A percentile compares a stretch with the other conserved stretches of the same genome.
Evolutionary conservation across 2,888 invertebrate genomes (phyloP).

Genomic region (Neoscelio sp.): DNA sequence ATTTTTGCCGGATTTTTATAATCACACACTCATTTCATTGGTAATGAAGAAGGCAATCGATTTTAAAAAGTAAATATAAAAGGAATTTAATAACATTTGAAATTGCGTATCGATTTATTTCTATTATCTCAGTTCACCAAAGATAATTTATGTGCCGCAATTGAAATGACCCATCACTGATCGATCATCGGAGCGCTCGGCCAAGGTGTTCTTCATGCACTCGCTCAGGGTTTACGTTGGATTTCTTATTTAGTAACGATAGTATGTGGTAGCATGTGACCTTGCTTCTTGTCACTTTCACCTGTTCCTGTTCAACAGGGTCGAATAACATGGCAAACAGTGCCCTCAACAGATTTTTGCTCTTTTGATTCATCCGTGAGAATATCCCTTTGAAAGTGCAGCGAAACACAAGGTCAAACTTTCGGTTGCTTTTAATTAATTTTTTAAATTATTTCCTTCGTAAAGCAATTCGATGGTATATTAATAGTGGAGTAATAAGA

Average conservation of each 20-base stretch:
- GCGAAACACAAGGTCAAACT: conserved; percentile 35
- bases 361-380: conserved; percentile 34
- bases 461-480: conserved; percentile 2
- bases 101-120: conserved; percentile 2
- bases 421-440: conserved; percentile 26
- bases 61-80: too few relatives aligned
- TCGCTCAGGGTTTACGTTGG: conserved; percentile 70
- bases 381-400: conserved; percentile 42
- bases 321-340: conserved; percentile 59
- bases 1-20: neutral
- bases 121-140: neutral
- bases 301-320: conserved; percentile 71
- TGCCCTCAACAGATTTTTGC: conserved; percentile 60
- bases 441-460: conserved; percentile 2
- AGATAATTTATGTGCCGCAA: conserved; percentile 35
- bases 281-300: conserved; percentile 81
- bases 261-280: conserved; percentile 73
- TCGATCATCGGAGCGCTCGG: conserved; percentile 56
- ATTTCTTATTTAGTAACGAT: conserved; percentile 76
- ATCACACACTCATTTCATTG: too few relatives aligned
- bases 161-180: conserved; percentile 32
- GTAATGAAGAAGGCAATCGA: conserved; percentile 1
- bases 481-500: conserved; percentile 25
- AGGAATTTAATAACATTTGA: neutral
- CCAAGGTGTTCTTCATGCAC: conserved; percentile 56